Conservation (phyloP, 92 coral and sea anemone genomes). For the Zoanthus sansibaricus region DNA sequence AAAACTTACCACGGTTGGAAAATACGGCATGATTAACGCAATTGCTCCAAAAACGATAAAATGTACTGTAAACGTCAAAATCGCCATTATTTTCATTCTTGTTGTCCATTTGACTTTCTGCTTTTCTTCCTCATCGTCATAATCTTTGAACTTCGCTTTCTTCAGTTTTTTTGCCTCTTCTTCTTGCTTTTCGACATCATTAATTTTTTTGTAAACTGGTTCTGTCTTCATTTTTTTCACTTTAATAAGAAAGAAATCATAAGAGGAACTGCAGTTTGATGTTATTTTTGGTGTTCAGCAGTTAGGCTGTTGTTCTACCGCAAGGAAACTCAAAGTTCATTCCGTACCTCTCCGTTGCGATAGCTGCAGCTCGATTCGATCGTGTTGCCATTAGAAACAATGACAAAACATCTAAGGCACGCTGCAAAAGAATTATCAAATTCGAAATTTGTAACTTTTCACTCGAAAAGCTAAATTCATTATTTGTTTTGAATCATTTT, state of each 20-base stretch:
- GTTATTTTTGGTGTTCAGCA: not conserved
- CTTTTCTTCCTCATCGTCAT: not conserved
- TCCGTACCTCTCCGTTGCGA: not conserved
- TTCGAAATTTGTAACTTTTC: too few species aligned
- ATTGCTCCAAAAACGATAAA: conserved; percentile 44
- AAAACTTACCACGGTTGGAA: conserved; percentile 40
- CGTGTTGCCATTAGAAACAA: not conserved
- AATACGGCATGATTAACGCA: conserved; percentile 39
- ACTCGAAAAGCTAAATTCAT: too few species aligned
- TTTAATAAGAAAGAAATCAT: not conserved
- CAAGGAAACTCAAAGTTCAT: not conserved
- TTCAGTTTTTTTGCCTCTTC: not conserved
- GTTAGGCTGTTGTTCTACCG: not conserved
- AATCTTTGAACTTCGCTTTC: not conserved
- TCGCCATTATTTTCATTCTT: conserved; percentile 34
- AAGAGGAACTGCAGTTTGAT: not conserved
- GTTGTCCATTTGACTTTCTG: conserved; percentile 16
- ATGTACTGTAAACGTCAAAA: conserved; percentile 18
- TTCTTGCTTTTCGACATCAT: not conserved
- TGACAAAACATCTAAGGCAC: not conserved
- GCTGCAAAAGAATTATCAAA: not conserved
- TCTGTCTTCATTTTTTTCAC: not conserved
- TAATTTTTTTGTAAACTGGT: not conserved
- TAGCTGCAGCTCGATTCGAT: not conserved
- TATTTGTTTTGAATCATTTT: too few species aligned